Conservation (phyloP, 2,888 invertebrate species). For the Aricia artaxerxes region DNA sequence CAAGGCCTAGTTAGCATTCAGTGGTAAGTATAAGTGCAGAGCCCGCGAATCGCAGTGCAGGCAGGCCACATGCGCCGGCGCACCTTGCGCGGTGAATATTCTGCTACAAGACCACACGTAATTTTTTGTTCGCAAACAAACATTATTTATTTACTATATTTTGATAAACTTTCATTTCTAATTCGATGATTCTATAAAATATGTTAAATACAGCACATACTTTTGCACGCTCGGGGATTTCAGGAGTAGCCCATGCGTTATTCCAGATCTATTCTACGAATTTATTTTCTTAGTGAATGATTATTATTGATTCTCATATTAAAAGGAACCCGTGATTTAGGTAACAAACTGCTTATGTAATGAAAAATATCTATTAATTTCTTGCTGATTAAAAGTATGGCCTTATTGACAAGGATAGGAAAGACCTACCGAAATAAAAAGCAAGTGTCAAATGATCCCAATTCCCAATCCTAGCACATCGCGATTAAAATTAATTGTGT, state of each 20-base stretch:
- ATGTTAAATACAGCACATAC: too few relatives aligned
- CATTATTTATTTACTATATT: not conserved
- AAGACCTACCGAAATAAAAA: not conserved
- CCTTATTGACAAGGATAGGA: too few relatives aligned
- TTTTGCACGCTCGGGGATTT: too few relatives aligned
- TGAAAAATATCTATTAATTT: too few relatives aligned
- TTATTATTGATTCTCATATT: too few relatives aligned
- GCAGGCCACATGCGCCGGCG: conserved; percentile 44
- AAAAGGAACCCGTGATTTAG: too few relatives aligned
- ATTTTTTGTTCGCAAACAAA: not conserved
- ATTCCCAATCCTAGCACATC: not conserved
- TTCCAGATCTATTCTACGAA: too few relatives aligned
- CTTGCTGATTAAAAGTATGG: too few relatives aligned
- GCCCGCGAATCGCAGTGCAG: conserved; percentile 50
- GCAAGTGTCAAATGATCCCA: not conserved
- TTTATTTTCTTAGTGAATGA: too few relatives aligned
- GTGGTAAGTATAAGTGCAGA: conserved; percentile 47
- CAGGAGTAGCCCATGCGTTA: too few relatives aligned
- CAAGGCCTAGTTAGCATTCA: not conserved
- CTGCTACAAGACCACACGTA: conserved; percentile 36
- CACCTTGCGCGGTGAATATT: conserved; percentile 46
- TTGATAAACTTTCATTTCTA: conserved; percentile 8
- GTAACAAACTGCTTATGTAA: too few relatives aligned
- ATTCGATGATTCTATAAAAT: not conserved
- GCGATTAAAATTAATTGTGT: not conserved